Conservation (phyloP, 30 jellyfish, hydroid and myxozoan genomes). For the Sanderia malayensis region DNA sequence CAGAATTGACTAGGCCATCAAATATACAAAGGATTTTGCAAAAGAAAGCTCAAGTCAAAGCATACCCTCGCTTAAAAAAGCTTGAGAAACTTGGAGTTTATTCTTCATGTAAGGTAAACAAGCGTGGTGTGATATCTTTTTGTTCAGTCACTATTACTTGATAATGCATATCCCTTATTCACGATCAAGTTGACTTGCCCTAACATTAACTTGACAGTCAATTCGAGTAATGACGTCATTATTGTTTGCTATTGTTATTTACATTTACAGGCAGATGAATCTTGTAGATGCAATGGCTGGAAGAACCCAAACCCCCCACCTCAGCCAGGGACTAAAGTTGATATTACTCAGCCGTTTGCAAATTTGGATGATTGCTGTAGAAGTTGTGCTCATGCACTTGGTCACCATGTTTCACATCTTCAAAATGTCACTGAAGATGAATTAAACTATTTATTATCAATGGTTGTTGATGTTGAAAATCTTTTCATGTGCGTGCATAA, state of each 20-base stretch:
- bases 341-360: slow-evolving; percentile 71
- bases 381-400: slow-evolving; percentile 82
- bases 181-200: too few relatives aligned
- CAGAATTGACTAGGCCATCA: slow-evolving; percentile 87
- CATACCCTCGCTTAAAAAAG: slow-evolving; percentile 82
- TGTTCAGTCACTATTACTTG: too few relatives aligned
- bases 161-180: too few relatives aligned
- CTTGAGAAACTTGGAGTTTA: slow-evolving; percentile 91
- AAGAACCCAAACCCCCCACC: slow-evolving; percentile 91
- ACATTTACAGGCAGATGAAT: slow-evolving; percentile 56
- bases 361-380: slow-evolving; percentile 80
- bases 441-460: slow-evolving; percentile 75
- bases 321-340: slow-evolving; percentile 63
- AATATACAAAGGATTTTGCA: slow-evolving; percentile 84
- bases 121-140: too few relatives aligned
- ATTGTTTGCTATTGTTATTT: too few relatives aligned
- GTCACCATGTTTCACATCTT: slow-evolving; percentile 85
- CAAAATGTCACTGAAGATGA: slow-evolving; percentile 80
- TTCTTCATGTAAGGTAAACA: slow-evolving; percentile 87
- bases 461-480: slow-evolving; percentile 97
- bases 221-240: too few relatives aligned
- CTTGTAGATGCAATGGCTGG: slow-evolving; percentile 94
- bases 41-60: slow-evolving; percentile 88
- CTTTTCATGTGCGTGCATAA: slow-evolving; percentile 95
- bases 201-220: too few relatives aligned